phyloP scores from a whole-genome alignment of 2,113 vertebrate genomes.

The Oenanthe melanoleuca region DNA sequence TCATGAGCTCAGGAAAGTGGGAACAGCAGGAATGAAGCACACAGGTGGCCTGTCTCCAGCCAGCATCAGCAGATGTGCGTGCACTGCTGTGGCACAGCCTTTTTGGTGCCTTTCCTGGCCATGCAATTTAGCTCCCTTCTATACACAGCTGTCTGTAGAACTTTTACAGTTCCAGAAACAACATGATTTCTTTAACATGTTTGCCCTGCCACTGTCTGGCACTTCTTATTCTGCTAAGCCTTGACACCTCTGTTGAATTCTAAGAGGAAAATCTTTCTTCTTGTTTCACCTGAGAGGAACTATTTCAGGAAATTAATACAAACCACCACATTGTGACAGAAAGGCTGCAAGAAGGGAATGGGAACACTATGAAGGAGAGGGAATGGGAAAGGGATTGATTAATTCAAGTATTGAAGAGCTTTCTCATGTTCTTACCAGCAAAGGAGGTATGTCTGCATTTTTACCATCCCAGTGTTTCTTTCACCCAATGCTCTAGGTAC shows the following conservation, averaged over 20 bases:
- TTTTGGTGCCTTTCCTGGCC: not conserved
- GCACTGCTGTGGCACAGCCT: not conserved
- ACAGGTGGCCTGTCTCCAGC: not conserved
- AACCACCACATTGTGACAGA: not conserved
- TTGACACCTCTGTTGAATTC: conserved; percentile 38
- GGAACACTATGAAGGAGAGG: not conserved
- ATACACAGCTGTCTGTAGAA: not conserved
- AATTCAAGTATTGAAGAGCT: not conserved
- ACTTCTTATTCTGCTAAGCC: conserved; percentile 44
- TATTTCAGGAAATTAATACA: too few relatives aligned
- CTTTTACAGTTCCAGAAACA: conserved; percentile 27
- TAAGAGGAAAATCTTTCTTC: conserved; percentile 33
- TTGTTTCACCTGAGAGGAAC: conserved; percentile 17
- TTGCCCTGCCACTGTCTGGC: conserved; percentile 33
- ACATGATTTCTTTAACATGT: conserved; percentile 16
- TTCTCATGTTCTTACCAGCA: not conserved
- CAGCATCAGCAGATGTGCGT: not conserved
- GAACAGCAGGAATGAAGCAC: not conserved
- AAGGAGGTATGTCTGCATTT: not conserved
- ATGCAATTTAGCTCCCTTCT: not conserved
- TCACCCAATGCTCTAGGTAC: not conserved
- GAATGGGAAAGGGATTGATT: not conserved
- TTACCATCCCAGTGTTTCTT: not conserved
- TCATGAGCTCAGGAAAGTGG: not conserved
- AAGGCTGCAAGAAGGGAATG: not conserved